A percentile compares a stretch with the other conserved stretches of the same genome.
phyloP scores from a whole-genome alignment of 1,140 invertebrate genomes.

The Leguminivora glycinivorella region DNA sequence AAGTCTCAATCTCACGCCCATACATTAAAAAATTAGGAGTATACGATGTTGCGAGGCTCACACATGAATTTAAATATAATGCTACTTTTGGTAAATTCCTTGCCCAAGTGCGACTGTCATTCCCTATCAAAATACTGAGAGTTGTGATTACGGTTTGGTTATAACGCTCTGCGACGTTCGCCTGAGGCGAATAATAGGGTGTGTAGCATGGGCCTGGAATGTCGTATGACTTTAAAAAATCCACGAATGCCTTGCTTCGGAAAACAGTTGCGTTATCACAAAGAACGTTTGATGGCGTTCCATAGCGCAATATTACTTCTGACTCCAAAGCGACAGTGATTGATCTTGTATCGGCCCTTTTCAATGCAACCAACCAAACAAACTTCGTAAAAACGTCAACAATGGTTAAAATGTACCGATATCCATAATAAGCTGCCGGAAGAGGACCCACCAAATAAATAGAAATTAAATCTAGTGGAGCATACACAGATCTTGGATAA shows the following conservation, averaged over 20 bases:
- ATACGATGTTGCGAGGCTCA: no score
- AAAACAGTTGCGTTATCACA: constrained; percentile 5
- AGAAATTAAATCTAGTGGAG: no score
- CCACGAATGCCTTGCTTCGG: background rate
- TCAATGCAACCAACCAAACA: background rate
- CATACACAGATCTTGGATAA: no score
- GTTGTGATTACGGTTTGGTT: background rate
- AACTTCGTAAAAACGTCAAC: constrained; percentile 2
- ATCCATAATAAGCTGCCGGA: background rate
- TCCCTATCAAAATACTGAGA: background rate
- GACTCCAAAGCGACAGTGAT: background rate
- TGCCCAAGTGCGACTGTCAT: background rate
- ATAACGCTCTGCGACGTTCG: background rate
- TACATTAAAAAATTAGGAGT: no score
- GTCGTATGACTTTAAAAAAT: no score
- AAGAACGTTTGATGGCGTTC: background rate
- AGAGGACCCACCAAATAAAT: background rate
- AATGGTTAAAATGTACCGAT: background rate
- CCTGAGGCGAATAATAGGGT: background rate
- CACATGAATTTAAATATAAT: background rate
- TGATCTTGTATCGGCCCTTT: background rate
- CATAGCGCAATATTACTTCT: background rate
- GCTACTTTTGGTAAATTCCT: background rate
- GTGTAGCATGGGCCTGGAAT: background rate
- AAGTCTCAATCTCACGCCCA: no score